Base-by-base conservation (phyloP, 2,888 invertebrate genomes). In the Drosophila anceps region DNA sequence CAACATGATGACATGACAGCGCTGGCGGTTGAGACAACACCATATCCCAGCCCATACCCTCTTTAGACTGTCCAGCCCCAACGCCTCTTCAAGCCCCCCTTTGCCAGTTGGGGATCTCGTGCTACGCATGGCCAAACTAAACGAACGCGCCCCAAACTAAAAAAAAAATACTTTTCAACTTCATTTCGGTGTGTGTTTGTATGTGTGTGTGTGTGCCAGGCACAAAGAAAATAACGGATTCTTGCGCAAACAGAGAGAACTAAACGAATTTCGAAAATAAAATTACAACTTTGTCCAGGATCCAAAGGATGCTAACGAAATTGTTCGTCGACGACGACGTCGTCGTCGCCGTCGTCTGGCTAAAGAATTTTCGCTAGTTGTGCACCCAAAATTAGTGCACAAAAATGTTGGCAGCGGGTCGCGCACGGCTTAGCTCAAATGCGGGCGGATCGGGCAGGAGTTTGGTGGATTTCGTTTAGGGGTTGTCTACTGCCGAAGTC, bases 251-350 rank as follows among this genome's bases (percentile, higher is more conserved):
- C 85, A 87, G 88, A 84, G 88, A 84, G 76, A 80, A 83, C 90
- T 87, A 87, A 87, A 90, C 90, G 87, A 87, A 87, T 87, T 87
- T 88, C 81, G 81, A 83, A 90, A 87, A 87, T 87, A 89, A 88
- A 87, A 87, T 87, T 87, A 90, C 87, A 87, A 87, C 88, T 87
- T 89, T 89, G 81, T 70, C 74, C 82, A 76, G 75, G 63, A 69
- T 65, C 66, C 62, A 59, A 70, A 88, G 83, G 70, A 80, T 73
- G 81, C 69, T 86, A 88, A 78, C 78, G 64, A 85, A 84, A 85
- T 84, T 84, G 82, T 64, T 67, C 50, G n/a, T 10, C 66, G 31
- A 18, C 29, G 29, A n/a, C 29, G 27, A 15, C 29, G 48, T 65
- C 62, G 29, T 41, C 39, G 41, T 61, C 43, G 29, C n/a, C n/a